Base-by-base conservation (phyloP, 2,888 invertebrate species). In the Alentia gelatinosa region DNA sequence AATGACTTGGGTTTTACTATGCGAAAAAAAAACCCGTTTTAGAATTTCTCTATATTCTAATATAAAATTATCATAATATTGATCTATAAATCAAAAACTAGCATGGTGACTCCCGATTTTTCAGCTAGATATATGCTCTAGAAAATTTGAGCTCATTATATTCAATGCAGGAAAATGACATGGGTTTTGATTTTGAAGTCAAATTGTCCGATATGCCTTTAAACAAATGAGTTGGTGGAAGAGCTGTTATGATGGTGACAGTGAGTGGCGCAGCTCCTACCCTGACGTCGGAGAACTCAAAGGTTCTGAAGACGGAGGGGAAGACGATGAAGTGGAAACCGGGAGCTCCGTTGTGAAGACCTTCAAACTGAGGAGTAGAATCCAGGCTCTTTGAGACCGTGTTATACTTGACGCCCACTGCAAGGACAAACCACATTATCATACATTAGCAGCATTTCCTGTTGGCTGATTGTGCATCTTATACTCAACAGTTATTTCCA, bases 311-410 rank as follows among this genome's bases (percentile, higher is more conserved):
- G 37, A 95, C 94, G 91, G 94, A 95, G 19, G 95, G 95, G 91
- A 95, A 95, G 40, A 93, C 94, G 91, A 95, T 94, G 91, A 95
- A 95, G 89, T 93, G 93, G 91, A 94, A 95, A 0, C 95, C 95
- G 23, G 95, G 95, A 0, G 95, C 94, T 0, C 95, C 95, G 50
- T 93, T 93, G 91, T 95, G 95, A 5, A 95, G 92, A 9, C 95
- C 95, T 90, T 95, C 95, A 39, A 92, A 92, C 89, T 93, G 93
- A 0, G 94, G 94, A 7, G 93, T 90, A 7, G 91, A 90, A 0
- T 90, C 92, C 0, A 95, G 93, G 12, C 92, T 91, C 91, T 94
- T 95, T 84, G 94, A 92, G 33, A 95, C 93, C n/a, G 94, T 94
- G 92, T 95, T 94, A 92, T 95, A 95, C 42, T 93, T 92, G 0